phyloP scores from a whole-genome alignment of 2,888 invertebrate genomes.

The Drosophila imparisetae region DNA sequence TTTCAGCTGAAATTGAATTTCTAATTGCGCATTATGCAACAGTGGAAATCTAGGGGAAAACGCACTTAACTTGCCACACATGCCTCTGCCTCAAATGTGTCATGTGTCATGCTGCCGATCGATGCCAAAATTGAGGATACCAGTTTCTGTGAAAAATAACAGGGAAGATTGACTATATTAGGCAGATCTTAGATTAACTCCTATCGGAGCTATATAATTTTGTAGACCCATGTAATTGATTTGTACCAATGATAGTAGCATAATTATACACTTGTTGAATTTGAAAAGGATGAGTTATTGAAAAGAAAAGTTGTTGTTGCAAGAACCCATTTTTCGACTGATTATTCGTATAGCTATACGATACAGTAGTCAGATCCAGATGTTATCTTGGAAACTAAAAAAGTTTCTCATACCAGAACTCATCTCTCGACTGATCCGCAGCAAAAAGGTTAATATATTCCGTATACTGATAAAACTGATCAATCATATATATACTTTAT shows the following conservation, averaged over 20 bases:
- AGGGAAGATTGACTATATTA: background rate
- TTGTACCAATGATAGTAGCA: background rate
- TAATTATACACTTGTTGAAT: background rate
- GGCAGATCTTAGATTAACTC: background rate
- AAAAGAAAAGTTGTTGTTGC: background rate
- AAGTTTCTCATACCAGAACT: fast-evolving
- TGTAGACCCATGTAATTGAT: too few species aligned
- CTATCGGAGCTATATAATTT: background rate
- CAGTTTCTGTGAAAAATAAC: background rate
- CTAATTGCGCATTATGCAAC: slow-evolving; percentile 76
- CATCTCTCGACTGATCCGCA: too few species aligned
- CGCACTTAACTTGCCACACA: slow-evolving; percentile 23
- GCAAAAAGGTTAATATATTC: background rate
- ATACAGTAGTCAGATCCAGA: background rate
- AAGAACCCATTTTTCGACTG: too few species aligned
- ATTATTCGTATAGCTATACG: background rate
- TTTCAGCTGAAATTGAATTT: slow-evolving; percentile 72
- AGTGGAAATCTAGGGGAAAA: slow-evolving; percentile 44
- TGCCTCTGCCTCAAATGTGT: slow-evolving; percentile 16
- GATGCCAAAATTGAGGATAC: background rate
- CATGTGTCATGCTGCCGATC: slow-evolving; percentile 7
- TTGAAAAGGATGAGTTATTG: too few species aligned
- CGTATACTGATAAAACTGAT: background rate
- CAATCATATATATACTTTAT: background rate
- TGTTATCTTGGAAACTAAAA: background rate